phyloP scores from a whole-genome alignment of 2,888 invertebrate genomes.

The Zonitis immaculata region DNA sequence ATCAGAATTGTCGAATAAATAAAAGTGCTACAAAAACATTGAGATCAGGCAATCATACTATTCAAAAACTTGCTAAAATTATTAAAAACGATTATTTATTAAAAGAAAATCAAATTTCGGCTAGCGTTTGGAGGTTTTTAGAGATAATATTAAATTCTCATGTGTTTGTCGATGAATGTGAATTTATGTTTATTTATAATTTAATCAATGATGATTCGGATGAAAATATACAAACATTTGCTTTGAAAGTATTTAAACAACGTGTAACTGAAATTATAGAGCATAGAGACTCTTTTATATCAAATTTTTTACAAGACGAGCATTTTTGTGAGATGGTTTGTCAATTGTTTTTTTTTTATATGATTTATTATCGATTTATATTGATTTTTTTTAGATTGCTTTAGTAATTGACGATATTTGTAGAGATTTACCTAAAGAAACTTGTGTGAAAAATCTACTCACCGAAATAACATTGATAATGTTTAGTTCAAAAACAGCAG shows the following conservation, averaged over 20 bases:
- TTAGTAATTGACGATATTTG: slow-evolving; percentile 21
- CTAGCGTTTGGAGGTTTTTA: not conserved
- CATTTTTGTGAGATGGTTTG: not conserved
- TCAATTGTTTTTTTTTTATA: not conserved
- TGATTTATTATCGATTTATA: not conserved
- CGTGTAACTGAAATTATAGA: not conserved
- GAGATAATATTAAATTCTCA: not conserved
- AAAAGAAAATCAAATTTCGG: not conserved
- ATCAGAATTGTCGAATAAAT: not conserved
- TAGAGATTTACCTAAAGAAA: slow-evolving; percentile 13
- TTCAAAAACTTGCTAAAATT: not conserved
- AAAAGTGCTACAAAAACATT: not conserved
- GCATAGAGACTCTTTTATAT: not conserved
- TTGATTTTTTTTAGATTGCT: slow-evolving; percentile 18
- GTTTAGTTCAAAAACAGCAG: slow-evolving; percentile 19
- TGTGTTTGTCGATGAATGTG: not conserved
- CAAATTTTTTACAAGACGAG: not conserved
- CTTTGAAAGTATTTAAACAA: not conserved
- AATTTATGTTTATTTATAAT: not conserved
- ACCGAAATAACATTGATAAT: slow-evolving; percentile 23
- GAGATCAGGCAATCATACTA: not conserved
- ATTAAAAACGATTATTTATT: not conserved
- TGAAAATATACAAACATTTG: not conserved
- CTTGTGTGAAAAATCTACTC: slow-evolving; percentile 20
- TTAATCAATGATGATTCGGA: not conserved